Evolutionary conservation across 1,140 invertebrate genomes (phyloP), one percentile per base, ranked within the genome.

Genomic region (Oryctes rhinoceros): DNA sequence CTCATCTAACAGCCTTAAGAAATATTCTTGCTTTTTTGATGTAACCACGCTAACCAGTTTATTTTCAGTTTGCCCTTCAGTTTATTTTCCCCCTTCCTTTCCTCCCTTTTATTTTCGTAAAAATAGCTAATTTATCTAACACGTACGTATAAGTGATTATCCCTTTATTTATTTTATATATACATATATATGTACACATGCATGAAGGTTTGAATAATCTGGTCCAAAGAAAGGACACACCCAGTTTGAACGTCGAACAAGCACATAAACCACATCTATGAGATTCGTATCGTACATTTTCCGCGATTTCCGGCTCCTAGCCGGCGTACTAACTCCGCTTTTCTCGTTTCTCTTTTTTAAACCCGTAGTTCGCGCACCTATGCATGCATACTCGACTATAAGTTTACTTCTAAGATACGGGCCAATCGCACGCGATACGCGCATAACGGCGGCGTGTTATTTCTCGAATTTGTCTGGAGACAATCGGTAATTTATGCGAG

Each of bases 401-500:
- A 59, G 53, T 59, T 49, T 18, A n/a, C 53, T 6, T 3, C 7
- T 35, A 37, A 71, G 65, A 71, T 35, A 71, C 35, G 18, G 65
- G 5, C 20, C 9, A 13, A 35, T 71, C 24, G 65, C 65, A 71
- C 65, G 65, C 65, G 65, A 71, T 71, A 71, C 37, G 18, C 65
- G 24, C 65, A 71, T 71, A 71, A 71, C 65, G 5, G 53, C 15
- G 5, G 53, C 48, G 48, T 15, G 18, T 59, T 59, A 59, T 71
- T 71, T 24, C 65, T 71, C 65, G 18, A 24, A 71, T 71, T 71
- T 71, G 65, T 71, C 65, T 3, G 30, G 24, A 24, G 20, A 30
- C 24, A 71, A 71, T 37, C 10, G 24, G 24, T 71, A 71, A 71
- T 71, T 71, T 71, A 71, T 71, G 24, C 65, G 65, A 24, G 35